Conservation (phyloP, 2,113 vertebrate genomes). For the Felis catus region DNA sequence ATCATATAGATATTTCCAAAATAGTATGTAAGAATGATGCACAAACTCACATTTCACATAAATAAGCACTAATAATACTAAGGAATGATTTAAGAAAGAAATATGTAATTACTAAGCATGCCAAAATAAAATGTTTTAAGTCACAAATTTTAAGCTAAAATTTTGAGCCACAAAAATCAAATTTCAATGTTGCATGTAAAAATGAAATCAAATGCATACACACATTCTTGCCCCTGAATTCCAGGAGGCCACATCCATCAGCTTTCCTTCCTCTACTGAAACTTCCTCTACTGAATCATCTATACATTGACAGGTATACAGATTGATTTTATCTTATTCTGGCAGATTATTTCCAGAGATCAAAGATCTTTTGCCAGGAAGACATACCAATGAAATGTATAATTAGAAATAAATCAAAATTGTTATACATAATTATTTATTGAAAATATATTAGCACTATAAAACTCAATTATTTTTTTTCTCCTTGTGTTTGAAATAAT, state of each 20-base stretch:
- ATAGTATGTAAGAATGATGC: not conserved
- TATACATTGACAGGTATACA: slow-evolving; percentile 48
- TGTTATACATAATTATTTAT: slow-evolving; percentile 23
- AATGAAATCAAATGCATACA: slow-evolving; percentile 74
- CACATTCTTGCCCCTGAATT: slow-evolving; percentile 55
- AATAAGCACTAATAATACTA: not conserved
- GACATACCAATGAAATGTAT: slow-evolving; percentile 4
- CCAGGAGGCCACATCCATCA: slow-evolving; percentile 76
- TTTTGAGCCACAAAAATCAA: slow-evolving; percentile 74
- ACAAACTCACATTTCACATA: not conserved
- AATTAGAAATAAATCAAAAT: slow-evolving; percentile 2
- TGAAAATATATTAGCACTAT: not conserved
- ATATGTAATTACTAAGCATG: not conserved
- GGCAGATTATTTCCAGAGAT: slow-evolving; percentile 8
- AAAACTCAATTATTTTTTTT: slow-evolving; percentile 8
- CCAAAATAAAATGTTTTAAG: not conserved
- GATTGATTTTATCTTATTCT: slow-evolving; percentile 65
- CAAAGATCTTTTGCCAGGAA: not conserved
- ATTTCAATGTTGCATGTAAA: slow-evolving; percentile 56
- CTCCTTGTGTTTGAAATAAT: not conserved
- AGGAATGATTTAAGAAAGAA: not conserved
- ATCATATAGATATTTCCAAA: not conserved
- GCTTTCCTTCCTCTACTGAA: slow-evolving; percentile 61
- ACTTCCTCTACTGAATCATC: slow-evolving; percentile 19
- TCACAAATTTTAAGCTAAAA: slow-evolving; percentile 65